Percentiles rank a stretch among this genome's conserved stretches.
phyloP scores from a whole-genome alignment of 2,113 vertebrate species.

The Hippocampus mohnikei region DNA sequence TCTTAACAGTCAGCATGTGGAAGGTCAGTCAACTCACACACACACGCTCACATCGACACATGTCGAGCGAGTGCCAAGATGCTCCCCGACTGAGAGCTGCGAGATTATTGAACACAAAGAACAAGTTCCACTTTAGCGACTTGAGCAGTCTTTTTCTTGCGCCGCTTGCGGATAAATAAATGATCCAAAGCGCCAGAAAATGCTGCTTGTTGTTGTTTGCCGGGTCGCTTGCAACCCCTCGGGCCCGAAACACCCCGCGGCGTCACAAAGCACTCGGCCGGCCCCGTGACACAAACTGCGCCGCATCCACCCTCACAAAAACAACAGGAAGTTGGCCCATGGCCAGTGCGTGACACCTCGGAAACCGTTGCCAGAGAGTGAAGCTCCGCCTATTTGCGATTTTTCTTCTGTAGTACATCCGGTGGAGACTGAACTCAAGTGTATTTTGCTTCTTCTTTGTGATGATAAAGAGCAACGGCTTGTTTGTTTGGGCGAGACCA shows the following conservation, averaged over 20 bases:
- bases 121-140: not conserved
- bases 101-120: not conserved
- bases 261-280: not conserved
- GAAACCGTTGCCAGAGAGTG: not conserved
- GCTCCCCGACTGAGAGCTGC: not conserved
- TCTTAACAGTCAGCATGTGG: not conserved
- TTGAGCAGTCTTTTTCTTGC: not conserved
- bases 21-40: not conserved
- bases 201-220: not conserved
- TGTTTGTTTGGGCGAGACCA: no score
- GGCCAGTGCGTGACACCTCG: not conserved
- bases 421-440: no score
- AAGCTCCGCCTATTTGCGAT: not conserved
- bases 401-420: no score
- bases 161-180: not conserved
- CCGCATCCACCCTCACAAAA: not conserved
- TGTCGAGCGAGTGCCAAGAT: not conserved
- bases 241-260: not conserved
- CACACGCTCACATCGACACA: no score
- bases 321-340: not conserved
- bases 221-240: not conserved
- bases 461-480: no score
- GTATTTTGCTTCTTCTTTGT: no score
- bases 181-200: not conserved
- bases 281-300: not conserved